Conservation (phyloP, 2,797 vertebrate genomes). For the Phaenicophaeus curvirostris region DNA sequence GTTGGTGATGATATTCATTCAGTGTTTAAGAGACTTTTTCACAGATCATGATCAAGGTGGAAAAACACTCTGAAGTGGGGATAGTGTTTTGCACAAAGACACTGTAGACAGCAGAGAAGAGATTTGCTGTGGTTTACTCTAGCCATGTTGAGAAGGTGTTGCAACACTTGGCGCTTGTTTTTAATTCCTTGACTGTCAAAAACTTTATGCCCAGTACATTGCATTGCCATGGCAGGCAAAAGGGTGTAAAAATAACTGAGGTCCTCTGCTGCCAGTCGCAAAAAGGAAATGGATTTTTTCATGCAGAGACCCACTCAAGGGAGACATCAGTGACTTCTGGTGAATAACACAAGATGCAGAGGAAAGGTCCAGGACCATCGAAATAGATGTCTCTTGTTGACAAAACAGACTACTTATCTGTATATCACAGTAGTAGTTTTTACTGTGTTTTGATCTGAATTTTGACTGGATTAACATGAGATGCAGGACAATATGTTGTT, state of each 20-base stretch:
- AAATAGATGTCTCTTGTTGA: background rate
- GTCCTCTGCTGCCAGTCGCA: background rate
- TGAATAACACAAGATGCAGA: background rate
- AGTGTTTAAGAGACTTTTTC: background rate
- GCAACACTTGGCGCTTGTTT: background rate
- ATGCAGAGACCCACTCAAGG: too few species aligned
- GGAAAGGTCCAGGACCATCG: background rate
- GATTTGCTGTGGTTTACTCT: background rate
- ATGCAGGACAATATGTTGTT: background rate
- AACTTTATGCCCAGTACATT: background rate
- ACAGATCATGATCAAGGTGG: background rate
- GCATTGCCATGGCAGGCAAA: background rate
- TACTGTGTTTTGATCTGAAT: background rate
- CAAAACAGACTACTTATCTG: fast-evolving
- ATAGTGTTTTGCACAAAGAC: background rate
- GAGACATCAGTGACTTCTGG: background rate
- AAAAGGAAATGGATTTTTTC: background rate
- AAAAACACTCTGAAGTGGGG: background rate
- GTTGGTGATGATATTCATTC: background rate
- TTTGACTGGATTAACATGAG: background rate
- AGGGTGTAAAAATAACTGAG: background rate
- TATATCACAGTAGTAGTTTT: background rate
- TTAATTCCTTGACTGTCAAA: background rate
- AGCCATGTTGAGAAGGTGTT: background rate
- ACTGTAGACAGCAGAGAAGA: background rate